Conservation (phyloP, 2,888 invertebrate species). For the Tachina grossa region DNA sequence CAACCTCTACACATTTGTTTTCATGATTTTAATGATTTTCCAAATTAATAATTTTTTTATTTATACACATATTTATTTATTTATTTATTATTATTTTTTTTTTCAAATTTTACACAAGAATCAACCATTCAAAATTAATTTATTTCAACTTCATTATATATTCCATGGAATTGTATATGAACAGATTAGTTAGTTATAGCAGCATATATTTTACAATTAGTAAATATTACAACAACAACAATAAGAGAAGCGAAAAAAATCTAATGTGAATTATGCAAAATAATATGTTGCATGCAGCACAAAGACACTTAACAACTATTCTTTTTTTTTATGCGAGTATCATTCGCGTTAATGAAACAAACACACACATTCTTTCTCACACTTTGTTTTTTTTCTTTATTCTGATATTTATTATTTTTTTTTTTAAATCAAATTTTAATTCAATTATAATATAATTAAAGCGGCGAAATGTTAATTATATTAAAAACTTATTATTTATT, state of each 20-base stretch:
- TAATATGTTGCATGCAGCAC: conserved; percentile 72
- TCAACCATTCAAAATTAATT: conserved; percentile 68
- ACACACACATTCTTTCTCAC: conserved; percentile 24
- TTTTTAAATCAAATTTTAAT: conserved; percentile 16
- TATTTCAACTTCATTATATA: conserved; percentile 56
- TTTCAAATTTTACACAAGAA: conserved; percentile 43
- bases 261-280: conserved; percentile 72
- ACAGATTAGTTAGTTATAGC: neutral
- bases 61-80: neutral
- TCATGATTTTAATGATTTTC: conserved; percentile 50
- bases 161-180: conserved; percentile 67
- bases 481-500: conserved; percentile 9
- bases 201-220: conserved; percentile 66
- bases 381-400: conserved; percentile 9
- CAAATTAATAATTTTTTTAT: conserved; percentile 10
- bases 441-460: conserved; percentile 49
- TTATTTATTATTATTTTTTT: neutral
- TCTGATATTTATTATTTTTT: neutral
- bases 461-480: conserved; percentile 20
- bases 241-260: conserved; percentile 25
- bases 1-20: conserved; percentile 66
- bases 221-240: conserved; percentile 25
- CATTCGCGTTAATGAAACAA: conserved; percentile 54
- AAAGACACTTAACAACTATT: conserved; percentile 67
- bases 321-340: conserved; percentile 40